Evolutionary conservation across 2,113 vertebrate genomes (phyloP).

Genomic region (Lathamus discolor): DNA sequence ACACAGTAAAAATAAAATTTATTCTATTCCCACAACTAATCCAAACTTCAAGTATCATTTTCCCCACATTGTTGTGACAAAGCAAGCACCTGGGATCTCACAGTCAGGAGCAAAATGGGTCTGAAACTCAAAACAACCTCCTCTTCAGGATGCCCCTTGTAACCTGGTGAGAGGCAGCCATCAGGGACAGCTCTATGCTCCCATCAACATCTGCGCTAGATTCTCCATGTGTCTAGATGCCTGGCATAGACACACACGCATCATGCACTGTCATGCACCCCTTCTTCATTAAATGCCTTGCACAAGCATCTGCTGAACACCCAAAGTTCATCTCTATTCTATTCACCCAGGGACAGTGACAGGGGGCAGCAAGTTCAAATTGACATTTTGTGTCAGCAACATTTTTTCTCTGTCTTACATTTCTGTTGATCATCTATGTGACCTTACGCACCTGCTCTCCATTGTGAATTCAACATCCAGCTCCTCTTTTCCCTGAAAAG

Average conservation of each 20-base stretch:
- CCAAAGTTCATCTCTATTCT: not conserved
- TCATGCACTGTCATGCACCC: not conserved
- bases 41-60: not conserved
- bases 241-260: fast-evolving
- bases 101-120: not conserved
- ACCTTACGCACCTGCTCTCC: constrained; percentile 75
- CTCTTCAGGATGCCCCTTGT: not conserved
- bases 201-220: not conserved
- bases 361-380: not conserved
- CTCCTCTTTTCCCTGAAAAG: constrained; percentile 72
- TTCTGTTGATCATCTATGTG: not conserved
- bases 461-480: constrained; percentile 82
- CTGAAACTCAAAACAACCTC: not conserved
- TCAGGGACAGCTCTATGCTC: not conserved
- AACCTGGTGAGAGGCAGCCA: not conserved
- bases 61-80: not conserved
- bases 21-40: not conserved
- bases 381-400: not conserved
- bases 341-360: not conserved
- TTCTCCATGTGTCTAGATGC: not conserved
- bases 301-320: not conserved
- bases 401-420: not conserved
- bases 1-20: not conserved
- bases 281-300: not conserved
- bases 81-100: not conserved